Base-by-base conservation (phyloP, 2,888 invertebrate species). In the Nymphalis c-album region DNA sequence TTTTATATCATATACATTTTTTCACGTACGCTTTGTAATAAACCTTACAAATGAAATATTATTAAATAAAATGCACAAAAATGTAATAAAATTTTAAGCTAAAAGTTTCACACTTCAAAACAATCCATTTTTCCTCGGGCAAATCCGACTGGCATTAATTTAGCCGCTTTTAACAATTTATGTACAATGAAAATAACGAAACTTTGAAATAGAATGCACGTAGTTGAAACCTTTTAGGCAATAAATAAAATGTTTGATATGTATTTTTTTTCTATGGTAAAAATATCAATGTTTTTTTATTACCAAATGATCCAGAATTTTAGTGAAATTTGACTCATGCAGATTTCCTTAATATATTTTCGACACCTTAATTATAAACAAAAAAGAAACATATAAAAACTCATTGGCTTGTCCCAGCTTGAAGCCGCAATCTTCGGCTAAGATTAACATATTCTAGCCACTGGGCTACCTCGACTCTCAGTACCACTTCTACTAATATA, bases 131-230 rank as follows among this genome's bases (percentile, higher is more conserved):
- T 62, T 50, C 51, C 51, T 50, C 51, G 50, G 51, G 51, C 51
- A 62, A 62, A 62, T 62, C 51, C 61, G 35, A 62, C 61, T 62
- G 35, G 51, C 51, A 50, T 48, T 51, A 50, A 62, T 62, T 61
- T 62, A 35, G 51, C 61, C 61, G 61, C 61, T 62, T 51, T 62
- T 51, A 51, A 61, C 51, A 61, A 61, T 61, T 50, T 50, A 62
- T 50, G 51, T 50, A 51, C 48, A 35, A 51, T 62, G 50, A 51
- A 62, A 61, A 62, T 51, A 40, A 20, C 40, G 57, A 40, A 40
- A 57, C 50, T 62, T 45, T 62, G 61, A 51, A 62, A 51, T 62
- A 50, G 51, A 62, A 62, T 31, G 61, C 35, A 48, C 35, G 45
- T 62, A 51, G 61, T 62, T 62, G 20, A 61, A 62, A 62, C 53